Percentiles rank a stretch among this genome's conserved stretches.
Conservation (phyloP, 2,797 vertebrate species). For the Scleropages formosus region DNA sequence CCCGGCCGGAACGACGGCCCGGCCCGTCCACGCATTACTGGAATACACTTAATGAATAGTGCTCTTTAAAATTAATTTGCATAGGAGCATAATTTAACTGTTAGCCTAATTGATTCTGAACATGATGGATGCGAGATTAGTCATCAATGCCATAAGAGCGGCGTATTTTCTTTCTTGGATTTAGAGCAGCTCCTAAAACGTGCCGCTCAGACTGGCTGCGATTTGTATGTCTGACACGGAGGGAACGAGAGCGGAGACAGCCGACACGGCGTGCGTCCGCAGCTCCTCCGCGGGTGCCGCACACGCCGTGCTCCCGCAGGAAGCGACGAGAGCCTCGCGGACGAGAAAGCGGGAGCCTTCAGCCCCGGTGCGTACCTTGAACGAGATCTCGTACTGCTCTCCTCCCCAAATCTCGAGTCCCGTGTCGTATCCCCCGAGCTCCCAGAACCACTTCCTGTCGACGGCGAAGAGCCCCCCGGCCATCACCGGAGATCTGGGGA, state of each 20-base stretch:
- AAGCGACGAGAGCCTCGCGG: too few species aligned
- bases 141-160: not conserved
- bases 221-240: too few species aligned
- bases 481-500: constrained; percentile 94
- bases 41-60: not conserved
- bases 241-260: too few species aligned
- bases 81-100: constrained; percentile 14
- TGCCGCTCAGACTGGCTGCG: too few species aligned
- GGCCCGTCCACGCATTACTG: not conserved
- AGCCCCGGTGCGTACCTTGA: not conserved
- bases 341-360: too few species aligned
- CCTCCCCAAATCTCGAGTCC: constrained; percentile 94
- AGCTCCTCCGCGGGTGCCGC: not conserved
- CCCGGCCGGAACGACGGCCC: too few species aligned
- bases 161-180: not conserved
- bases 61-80: constrained; percentile 19
- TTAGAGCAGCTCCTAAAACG: not conserved
- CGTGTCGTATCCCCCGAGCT: constrained; percentile 62
- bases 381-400: constrained; percentile 31
- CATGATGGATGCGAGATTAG: not conserved
- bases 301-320: not conserved
- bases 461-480: constrained; percentile 94
- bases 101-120: constrained; percentile 3
- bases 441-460: constrained; percentile 96
- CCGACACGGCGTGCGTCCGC: too few species aligned